Evolutionary conservation across 2,113 vertebrate genomes (phyloP), one percentile per base, ranked within the genome.

Genomic region (Acanthisitta chloris): DNA sequence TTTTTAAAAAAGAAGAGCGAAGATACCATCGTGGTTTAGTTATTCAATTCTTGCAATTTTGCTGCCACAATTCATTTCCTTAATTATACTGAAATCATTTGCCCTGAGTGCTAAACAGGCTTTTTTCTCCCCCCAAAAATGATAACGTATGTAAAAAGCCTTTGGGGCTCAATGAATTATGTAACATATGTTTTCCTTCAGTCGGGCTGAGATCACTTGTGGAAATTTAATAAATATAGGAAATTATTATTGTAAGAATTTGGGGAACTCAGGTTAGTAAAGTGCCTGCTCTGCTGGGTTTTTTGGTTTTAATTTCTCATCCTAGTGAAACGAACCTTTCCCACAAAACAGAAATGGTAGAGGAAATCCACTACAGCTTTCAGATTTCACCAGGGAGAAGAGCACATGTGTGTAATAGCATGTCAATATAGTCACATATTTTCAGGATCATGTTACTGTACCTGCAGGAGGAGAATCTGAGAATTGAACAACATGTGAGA

Each of bases 1-100:
- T n/a, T n/a, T n/a, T n/a, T n/a, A 31, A 61, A 49, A 78, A 49
- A 78, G 38, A 69, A 58, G 14, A 73, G 17, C 62, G 5, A 48
- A 81, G 29, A 71, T 9, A 85, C 51, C 28, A 14, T 31, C 61
- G 52, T 64, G 36, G 29, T 52, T 67, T 45, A 66, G 70, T 36
- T 90, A 79, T 70, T 81, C 46, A 86, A 77, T 84, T 43, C 86
- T 92, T 86, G 71, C 64, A 48, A 74, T 73, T 86, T 52, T 67
- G 25, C 83, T 94, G 86, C 77, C 83, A 89, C 88, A 62, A 70
- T 92, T 89, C 49, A 76, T 94, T 96, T 91, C 73, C 81, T 89
- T 93, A 95, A 82, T 95, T 88, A 71, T 74, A 29, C 78, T 34
- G 73, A 90, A 93, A 93, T 71, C 20, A 17, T 85, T 69, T 49